Percentiles rank a stretch among this genome's conserved stretches.
Evolutionary conservation across 1,140 invertebrate genomes (phyloP).

Genomic region (Cyclargus thomasi): DNA sequence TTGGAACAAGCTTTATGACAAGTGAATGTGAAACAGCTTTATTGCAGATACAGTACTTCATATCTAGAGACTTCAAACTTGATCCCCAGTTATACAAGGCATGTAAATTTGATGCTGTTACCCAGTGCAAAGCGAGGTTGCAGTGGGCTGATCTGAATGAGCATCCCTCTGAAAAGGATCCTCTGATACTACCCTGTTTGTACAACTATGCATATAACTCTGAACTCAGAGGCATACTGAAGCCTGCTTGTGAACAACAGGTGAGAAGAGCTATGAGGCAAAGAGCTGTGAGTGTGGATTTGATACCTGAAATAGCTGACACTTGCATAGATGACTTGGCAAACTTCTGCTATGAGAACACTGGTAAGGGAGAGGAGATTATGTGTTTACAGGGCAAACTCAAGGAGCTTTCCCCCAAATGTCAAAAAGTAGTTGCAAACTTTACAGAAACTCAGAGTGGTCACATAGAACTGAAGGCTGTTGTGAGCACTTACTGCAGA

Average conservation of each 20-base stretch:
- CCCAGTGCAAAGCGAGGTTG: conserved; percentile 86
- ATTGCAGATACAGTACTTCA: conserved; percentile 97
- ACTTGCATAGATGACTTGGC: conserved; percentile 91
- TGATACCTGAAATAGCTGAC: conserved; percentile 95
- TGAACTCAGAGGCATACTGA: conserved; percentile 79
- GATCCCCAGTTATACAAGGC: conserved; percentile 92
- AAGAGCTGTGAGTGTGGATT: conserved; percentile 91
- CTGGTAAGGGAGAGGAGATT: conserved; percentile 91
- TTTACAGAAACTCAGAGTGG: conserved; percentile 93
- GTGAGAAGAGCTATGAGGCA: conserved; percentile 94
- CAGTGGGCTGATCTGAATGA: conserved; percentile 83
- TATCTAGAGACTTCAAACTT: conserved; percentile 94
- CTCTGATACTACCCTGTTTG: conserved; percentile 93
- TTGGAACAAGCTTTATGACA: conserved; percentile 90
- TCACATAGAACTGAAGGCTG: conserved; percentile 89
- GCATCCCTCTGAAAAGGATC: conserved; percentile 76
- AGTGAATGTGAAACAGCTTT: conserved; percentile 92
- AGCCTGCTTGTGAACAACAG: conserved; percentile 83
- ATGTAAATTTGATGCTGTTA: conserved; percentile 90
- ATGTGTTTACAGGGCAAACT: conserved; percentile 94
- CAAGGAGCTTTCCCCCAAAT: conserved; percentile 80
- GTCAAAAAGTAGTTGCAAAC: conserved; percentile 85
- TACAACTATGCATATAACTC: conserved; percentile 90
- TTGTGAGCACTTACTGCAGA: conserved; percentile 88
- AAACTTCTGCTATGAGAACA: conserved; percentile 87